A percentile compares a stretch with the other conserved stretches of the same genome.
Conservation (phyloP, 2,113 vertebrate species). For the Aspiorhynchus laticeps region DNA sequence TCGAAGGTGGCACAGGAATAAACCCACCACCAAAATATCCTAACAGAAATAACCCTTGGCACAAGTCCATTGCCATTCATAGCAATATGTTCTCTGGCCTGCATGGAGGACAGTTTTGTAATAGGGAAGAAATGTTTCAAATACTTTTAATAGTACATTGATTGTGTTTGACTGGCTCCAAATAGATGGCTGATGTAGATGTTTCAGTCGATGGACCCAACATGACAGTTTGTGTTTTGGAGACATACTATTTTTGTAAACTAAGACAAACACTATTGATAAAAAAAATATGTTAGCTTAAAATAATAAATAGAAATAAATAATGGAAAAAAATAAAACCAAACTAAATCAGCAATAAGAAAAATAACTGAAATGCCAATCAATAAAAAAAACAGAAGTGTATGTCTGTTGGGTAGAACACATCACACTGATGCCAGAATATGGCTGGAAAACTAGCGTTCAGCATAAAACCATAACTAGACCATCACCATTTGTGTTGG, state of each 20-base stretch:
- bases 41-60: slow-evolving; percentile 62
- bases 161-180: neutral
- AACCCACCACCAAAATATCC: slow-evolving; percentile 67
- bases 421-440: neutral
- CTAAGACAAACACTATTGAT: too few species aligned
- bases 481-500: too few species aligned
- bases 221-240: neutral
- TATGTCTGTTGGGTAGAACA: neutral
- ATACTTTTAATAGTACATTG: slow-evolving; percentile 14
- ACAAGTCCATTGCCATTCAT: slow-evolving; percentile 8
- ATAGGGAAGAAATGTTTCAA: slow-evolving; percentile 19
- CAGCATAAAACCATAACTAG: neutral
- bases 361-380: neutral
- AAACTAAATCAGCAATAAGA: neutral
- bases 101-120: neutral
- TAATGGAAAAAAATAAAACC: too few species aligned
- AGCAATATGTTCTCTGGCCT: slow-evolving; percentile 22
- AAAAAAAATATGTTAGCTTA: too few species aligned
- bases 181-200: neutral
- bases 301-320: too few species aligned
- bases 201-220: neutral
- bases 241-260: neutral
- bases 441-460: neutral
- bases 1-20: slow-evolving; percentile 65
- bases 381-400: neutral